Conservation (phyloP, 2,797 vertebrate species). For the Acrocephalus scirpaceus region DNA sequence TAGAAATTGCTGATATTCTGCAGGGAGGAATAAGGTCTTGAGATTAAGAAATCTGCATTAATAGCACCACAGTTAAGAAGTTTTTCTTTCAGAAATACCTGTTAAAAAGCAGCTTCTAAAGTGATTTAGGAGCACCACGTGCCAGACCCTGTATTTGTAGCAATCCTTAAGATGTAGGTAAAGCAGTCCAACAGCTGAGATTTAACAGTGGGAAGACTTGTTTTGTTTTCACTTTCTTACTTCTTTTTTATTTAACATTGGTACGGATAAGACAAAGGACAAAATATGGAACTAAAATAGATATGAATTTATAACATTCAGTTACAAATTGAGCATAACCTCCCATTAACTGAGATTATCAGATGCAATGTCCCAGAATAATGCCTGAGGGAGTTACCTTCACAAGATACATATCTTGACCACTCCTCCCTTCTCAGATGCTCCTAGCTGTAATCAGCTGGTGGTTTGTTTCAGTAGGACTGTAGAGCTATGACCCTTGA, state of each 20-base stretch:
- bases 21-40: conserved; percentile 7
- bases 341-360: not conserved
- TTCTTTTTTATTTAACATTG: not conserved
- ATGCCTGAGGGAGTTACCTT: not conserved
- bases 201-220: not conserved
- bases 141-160: not conserved
- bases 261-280: not conserved
- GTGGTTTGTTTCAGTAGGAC: not conserved
- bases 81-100: not conserved
- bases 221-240: not conserved
- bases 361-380: not conserved
- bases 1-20: conserved; percentile 27
- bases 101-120: conserved; percentile 3
- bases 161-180: not conserved
- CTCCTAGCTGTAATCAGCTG: not conserved
- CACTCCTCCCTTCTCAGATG: not conserved
- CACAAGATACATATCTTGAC: not conserved
- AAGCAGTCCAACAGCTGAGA: not conserved
- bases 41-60: conserved; percentile 6
- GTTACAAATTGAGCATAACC: not conserved
- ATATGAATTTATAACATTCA: not conserved
- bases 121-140: conserved; percentile 5
- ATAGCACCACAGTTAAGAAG: not conserved
- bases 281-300: not conserved
- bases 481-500: not conserved